Evolutionary conservation across 2,888 invertebrate species (phyloP).

Genomic region (Diarsia brunnea): DNA sequence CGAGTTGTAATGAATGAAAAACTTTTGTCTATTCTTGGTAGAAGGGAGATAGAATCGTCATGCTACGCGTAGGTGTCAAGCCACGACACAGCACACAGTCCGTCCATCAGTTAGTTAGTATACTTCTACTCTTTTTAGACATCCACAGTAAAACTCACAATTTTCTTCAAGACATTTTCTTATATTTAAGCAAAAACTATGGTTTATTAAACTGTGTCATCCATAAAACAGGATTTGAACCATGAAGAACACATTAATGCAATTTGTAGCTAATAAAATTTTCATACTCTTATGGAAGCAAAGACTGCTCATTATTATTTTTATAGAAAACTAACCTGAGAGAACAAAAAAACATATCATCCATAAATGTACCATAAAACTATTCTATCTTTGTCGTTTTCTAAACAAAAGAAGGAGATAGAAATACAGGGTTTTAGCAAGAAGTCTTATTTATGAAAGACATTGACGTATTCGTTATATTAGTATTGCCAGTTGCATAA

Average conservation of each 20-base stretch:
- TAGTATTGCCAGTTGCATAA: conserved; percentile 12
- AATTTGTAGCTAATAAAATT: conserved; percentile 43
- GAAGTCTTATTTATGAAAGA: neutral
- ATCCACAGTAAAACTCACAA: neutral
- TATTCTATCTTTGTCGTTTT: conserved; percentile 8
- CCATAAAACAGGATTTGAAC: conserved; percentile 22
- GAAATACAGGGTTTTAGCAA: neutral
- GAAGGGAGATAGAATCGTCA: no score
- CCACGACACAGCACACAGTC: neutral
- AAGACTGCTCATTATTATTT: conserved; percentile 19
- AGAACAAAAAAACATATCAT: conserved; percentile 41
- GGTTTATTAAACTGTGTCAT: conserved; percentile 4
- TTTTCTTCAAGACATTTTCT: neutral
- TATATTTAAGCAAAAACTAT: neutral
- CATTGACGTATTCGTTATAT: conserved; percentile 1
- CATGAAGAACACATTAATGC: conserved; percentile 29
- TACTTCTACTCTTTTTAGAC: neutral
- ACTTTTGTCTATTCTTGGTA: no score
- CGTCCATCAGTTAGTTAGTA: neutral
- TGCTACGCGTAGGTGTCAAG: no score
- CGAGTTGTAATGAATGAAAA: no score
- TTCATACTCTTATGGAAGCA: conserved; percentile 25
- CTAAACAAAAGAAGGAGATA: conserved; percentile 22
- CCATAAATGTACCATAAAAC: neutral
- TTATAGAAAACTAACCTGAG: neutral